Percentiles rank a stretch among this genome's conserved stretches.
Conservation (phyloP, 2,888 invertebrate species). For the Blastobasis adustella region DNA sequence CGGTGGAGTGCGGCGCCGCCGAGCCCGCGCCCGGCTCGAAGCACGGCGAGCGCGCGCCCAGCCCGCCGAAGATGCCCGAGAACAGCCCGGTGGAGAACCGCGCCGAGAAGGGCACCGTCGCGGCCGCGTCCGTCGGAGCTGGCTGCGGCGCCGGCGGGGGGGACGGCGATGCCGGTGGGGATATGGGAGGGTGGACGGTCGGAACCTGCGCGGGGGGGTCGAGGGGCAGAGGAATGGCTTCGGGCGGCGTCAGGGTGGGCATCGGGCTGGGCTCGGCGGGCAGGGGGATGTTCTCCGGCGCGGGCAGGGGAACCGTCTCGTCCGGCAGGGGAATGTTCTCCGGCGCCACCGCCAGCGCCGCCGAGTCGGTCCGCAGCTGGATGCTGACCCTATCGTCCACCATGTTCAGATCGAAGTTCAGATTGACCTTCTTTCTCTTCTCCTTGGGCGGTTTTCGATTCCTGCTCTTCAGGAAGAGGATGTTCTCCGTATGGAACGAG, state of each 20-base stretch:
- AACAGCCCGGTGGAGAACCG: constrained; percentile 61
- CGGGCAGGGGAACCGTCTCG: constrained; percentile 63
- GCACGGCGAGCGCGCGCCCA: constrained; percentile 54
- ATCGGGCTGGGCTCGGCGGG: constrained; percentile 53
- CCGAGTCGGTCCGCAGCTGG: constrained; percentile 52
- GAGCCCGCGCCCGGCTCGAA: constrained; percentile 38
- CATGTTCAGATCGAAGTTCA: constrained; percentile 71
- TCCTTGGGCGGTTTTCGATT: constrained; percentile 73
- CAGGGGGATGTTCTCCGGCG: constrained; percentile 53
- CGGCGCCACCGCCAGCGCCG: constrained; percentile 45
- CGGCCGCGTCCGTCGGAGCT: constrained; percentile 42
- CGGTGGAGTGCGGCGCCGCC: constrained; percentile 56
- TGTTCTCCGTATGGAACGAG: constrained; percentile 78
- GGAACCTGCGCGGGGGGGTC: constrained; percentile 43
- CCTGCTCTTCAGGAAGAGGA: constrained; percentile 74
- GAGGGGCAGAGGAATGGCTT: constrained; percentile 57
- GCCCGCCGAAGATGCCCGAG: constrained; percentile 62
- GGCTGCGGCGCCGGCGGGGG: constrained; percentile 25
- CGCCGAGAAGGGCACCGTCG: constrained; percentile 46
- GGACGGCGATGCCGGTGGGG: constrained; percentile 25
- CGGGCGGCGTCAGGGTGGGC: constrained; percentile 43
- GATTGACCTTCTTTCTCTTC: constrained; percentile 70
- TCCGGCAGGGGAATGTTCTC: constrained; percentile 59
- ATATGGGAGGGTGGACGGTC: constrained; percentile 16
- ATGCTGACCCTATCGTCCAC: constrained; percentile 70